Base-by-base conservation (phyloP, 2,888 invertebrate genomes). In the Epinotia demarniana region DNA sequence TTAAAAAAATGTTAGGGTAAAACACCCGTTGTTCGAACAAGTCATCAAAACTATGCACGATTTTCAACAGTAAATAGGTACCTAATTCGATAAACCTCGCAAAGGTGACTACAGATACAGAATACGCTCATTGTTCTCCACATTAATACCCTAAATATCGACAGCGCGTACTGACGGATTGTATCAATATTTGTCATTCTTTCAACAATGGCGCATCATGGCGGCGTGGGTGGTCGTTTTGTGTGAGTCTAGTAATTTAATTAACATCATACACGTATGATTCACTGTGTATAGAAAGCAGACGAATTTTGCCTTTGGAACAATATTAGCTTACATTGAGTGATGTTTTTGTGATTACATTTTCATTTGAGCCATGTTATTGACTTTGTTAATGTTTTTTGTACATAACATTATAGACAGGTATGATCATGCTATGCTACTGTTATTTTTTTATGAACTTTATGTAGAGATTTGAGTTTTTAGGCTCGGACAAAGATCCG, bases 101-200 rank as follows among this genome's bases (percentile, higher is more conserved):
- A 12, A 16, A 53, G 13, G 16, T 53, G 11, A 4, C 19, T 19
- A 18, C 57, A 64, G 49, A 64, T 19, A 68, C 16, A 5, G n/a
- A 68, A 62, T 33, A n/a, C 55, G 64, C 57, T 71, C 61, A 74
- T 64, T 75, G 71, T 75, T 71, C 60, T 43, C 43, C 5, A 39
- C 64, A 75, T 72, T 72, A 75, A 71, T 75, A 73, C 55, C 60
- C 71, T 66, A 75, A 60, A 75, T 75, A 75, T 84, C 83, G 82
- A 86, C 84, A 86, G 67, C 43, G 67, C 46, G 77, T 85, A 86
- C 85, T 87, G 80, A 80, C 85, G 83, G 86, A 87, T 87, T 86
- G 87, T 88, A 86, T 88, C 89, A 91, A 92, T 92, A 91, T 92
- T 92, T 92, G 92, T 92, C 90, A 83, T 88, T 84, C 81, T 80